A percentile compares a stretch with the other conserved stretches of the same genome.
Conservation (phyloP, 1,140 invertebrate species). For the Heliothis subflexa region DNA sequence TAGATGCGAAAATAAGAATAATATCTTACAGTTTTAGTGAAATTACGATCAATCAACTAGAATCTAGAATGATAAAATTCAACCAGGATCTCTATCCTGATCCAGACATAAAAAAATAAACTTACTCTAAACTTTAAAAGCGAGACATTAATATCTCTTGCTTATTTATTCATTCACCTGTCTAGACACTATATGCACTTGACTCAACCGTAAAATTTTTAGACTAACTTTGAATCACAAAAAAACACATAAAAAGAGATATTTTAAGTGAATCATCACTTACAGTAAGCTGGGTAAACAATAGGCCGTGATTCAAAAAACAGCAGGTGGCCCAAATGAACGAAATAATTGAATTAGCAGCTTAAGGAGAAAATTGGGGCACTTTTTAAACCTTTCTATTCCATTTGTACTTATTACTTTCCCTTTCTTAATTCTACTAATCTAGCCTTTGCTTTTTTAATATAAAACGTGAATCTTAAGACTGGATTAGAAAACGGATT, state of each 20-base stretch:
- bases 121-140: conserved; percentile 14
- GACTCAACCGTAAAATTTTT: not conserved
- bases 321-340: conserved; percentile 46
- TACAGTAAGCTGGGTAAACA: not conserved
- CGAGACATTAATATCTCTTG: not conserved
- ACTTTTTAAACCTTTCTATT: conserved; percentile 56
- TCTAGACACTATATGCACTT: conserved; percentile 1
- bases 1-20: too few species aligned
- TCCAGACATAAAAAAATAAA: not conserved
- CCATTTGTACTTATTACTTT: conserved; percentile 50
- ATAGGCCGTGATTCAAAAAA: conserved; percentile 35
- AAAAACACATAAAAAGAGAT: conserved; percentile 3
- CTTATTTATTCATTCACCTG: conserved; percentile 16
- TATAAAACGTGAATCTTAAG: not conserved
- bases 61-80: too few species aligned
- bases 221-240: not conserved
- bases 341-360: conserved; percentile 60
- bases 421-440: conserved; percentile 26
- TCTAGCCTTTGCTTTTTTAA: not conserved
- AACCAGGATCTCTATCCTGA: not conserved
- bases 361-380: conserved; percentile 52
- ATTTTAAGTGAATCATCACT: conserved; percentile 26
- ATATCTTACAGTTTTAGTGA: too few species aligned
- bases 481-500: not conserved
- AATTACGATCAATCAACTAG: too few species aligned